Evolutionary conservation across 2,888 invertebrate species (phyloP), one percentile per base, ranked within the genome.

Genomic region (Drosophila recens): DNA sequence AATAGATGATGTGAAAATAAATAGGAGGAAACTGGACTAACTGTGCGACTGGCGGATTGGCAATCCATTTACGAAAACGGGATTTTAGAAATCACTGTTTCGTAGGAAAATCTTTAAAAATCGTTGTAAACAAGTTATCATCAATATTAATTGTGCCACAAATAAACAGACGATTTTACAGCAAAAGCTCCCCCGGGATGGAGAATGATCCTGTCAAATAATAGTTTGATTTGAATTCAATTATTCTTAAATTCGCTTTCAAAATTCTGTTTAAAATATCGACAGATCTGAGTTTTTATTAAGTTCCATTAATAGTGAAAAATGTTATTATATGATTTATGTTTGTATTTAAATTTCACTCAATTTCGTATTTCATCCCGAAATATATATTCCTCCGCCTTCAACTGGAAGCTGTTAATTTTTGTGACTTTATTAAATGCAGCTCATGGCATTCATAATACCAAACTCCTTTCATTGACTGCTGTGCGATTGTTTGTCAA

Each of bases 391-490:
- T 2, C 43, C 36, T 9, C 36, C 17, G 1, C 45, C 23, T 57
- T 34, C 15, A 8, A 49, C 23, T 42, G 27, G 17, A 15, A 42
- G 34, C 56, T 56, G 62, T 54, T 68, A 65, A 54, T 80, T 67
- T 54, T 34, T 48, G 59, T 52, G 61, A 75, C 77, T 82, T 69
- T 54, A 83, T 83, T 71, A 79, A 77, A 72, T 40, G 52, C 64
- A 27, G 48, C 61, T 73, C 67, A 67, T 17, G 52, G 15, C 46
- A 34, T 30, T 52, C 48, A 58, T 43, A 67, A 66, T 52, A 59
- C 58, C 54, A 63, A 71, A 80, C 54, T 56, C 64, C 56, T 76
- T 82, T 66, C 53, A 80, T 62, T 57, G 57, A 71, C 65, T 63
- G 48, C 40, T 30, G 5, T 11, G 33, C 33, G 65, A 54, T 61